These are phyloP conservation scores for Pocillopora damicornis DNA, from an alignment of 64 coral and sea anemone genomes.

Conservation along the genomic window DNA sequence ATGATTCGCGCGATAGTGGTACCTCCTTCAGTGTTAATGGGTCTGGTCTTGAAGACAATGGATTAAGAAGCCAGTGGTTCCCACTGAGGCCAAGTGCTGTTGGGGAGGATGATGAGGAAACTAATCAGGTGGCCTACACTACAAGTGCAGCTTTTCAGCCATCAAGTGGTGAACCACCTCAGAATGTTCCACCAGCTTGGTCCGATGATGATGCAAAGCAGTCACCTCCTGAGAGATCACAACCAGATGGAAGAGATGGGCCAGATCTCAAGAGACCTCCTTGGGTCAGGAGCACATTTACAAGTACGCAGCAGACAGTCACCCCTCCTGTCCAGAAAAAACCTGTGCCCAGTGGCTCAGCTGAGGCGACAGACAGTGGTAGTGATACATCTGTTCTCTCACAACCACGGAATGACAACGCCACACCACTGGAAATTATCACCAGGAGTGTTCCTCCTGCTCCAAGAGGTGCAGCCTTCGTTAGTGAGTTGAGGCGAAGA, in stretches of 20 bases:
- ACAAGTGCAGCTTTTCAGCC: neutral
- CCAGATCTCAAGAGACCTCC: constrained; percentile 24
- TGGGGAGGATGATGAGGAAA: constrained; percentile 1
- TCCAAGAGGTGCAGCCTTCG: neutral
- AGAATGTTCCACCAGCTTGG: constrained; percentile 22
- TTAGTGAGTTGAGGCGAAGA: neutral
- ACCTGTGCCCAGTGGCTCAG: neutral
- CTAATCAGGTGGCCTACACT: neutral
- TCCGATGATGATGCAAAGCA: constrained; percentile 17
- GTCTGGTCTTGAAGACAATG: neutral
- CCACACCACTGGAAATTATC: constrained; percentile 27
- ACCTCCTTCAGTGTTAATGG: constrained; percentile 9
- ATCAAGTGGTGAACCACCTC: neutral
- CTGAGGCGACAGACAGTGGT: constrained; percentile 2
- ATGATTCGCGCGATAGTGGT: constrained; percentile 12
- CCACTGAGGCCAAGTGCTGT: constrained; percentile 29
- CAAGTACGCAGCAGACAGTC: neutral
- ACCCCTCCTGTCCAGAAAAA: neutral
- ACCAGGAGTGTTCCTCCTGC: constrained; percentile 15
- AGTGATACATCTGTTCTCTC: constrained; percentile 15
- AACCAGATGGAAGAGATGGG: constrained; percentile 65
- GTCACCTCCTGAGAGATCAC: constrained; percentile 55
- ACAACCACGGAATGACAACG: constrained; percentile 13
- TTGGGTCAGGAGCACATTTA: neutral
- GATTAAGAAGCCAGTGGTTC: constrained; percentile 19